Percentiles rank a stretch among this genome's conserved stretches.
Conservation (phyloP, 1,140 invertebrate species). For the Steinernema khuongi region DNA sequence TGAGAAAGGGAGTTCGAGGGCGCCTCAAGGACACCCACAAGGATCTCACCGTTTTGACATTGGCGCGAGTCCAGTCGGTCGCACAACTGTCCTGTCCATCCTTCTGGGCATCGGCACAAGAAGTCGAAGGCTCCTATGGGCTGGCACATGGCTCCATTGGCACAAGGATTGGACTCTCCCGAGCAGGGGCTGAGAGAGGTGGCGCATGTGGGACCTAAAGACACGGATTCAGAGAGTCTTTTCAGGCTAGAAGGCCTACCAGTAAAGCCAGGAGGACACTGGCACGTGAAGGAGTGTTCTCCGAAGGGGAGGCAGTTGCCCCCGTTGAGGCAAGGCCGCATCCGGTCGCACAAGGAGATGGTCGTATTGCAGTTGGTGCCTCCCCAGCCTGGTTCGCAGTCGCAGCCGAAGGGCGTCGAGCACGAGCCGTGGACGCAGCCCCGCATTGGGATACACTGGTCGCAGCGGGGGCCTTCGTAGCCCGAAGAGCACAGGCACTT, state of each 20-base stretch:
- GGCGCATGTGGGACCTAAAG: neutral
- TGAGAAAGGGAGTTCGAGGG: neutral
- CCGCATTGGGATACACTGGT: neutral
- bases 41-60: constrained; percentile 5
- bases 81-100: neutral
- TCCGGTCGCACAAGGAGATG: neutral
- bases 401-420: constrained; percentile 1
- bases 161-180: neutral
- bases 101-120: neutral
- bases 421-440: constrained; percentile 4
- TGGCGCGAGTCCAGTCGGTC: neutral
- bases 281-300: neutral
- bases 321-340: neutral
- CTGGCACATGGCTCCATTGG: neutral
- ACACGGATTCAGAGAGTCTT: too few relatives aligned
- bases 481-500: constrained; percentile 4
- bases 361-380: neutral
- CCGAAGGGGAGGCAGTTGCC: neutral
- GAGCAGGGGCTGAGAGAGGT: neutral
- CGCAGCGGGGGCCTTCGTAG: neutral
- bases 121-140: neutral
- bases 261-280: neutral
- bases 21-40: neutral
- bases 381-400: neutral
- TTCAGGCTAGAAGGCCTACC: too few relatives aligned